Conservation (phyloP, 2,888 invertebrate genomes). For the Drosophila differens region DNA sequence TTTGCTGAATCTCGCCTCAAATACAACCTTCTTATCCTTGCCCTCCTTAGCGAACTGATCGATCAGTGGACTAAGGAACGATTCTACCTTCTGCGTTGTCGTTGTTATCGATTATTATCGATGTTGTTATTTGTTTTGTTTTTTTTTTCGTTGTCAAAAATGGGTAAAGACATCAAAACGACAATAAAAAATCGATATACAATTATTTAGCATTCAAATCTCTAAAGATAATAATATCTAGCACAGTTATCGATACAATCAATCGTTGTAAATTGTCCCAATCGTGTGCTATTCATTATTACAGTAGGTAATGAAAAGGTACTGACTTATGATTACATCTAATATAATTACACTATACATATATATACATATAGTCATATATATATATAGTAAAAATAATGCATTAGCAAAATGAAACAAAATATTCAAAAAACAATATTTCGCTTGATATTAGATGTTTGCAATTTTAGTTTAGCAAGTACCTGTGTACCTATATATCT, state of each 20-base stretch:
- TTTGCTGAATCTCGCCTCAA: conserved; percentile 98
- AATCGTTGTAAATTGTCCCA: not conserved
- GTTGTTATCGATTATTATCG: conserved; percentile 12
- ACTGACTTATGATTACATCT: conserved; percentile 12
- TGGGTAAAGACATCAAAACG: conserved; percentile 83
- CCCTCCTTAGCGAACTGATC: conserved; percentile 98
- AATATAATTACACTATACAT: not conserved
- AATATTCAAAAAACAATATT: conserved; percentile 32
- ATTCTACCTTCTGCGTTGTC: conserved; percentile 93
- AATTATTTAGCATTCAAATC: conserved; percentile 43
- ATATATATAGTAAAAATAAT: not conserved
- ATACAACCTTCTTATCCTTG: conserved; percentile 97
- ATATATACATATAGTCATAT: not conserved
- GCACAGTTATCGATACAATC: conserved; percentile 1
- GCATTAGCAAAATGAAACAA: conserved; percentile 7
- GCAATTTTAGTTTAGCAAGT: conserved; percentile 10
- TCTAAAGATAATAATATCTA: conserved; percentile 19
- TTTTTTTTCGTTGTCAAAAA: conserved; percentile 84
- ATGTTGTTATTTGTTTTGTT: conserved; percentile 22
- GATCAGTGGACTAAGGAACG: conserved; percentile 96
- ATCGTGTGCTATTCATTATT: conserved; percentile 12
- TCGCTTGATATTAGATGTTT: conserved; percentile 3
- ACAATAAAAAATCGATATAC: conserved; percentile 66
- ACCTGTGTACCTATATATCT: conserved; percentile 10
- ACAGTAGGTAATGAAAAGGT: not conserved